Evolutionary conservation across 2,797 vertebrate species (phyloP).

Genomic region (Karalla daura): DNA sequence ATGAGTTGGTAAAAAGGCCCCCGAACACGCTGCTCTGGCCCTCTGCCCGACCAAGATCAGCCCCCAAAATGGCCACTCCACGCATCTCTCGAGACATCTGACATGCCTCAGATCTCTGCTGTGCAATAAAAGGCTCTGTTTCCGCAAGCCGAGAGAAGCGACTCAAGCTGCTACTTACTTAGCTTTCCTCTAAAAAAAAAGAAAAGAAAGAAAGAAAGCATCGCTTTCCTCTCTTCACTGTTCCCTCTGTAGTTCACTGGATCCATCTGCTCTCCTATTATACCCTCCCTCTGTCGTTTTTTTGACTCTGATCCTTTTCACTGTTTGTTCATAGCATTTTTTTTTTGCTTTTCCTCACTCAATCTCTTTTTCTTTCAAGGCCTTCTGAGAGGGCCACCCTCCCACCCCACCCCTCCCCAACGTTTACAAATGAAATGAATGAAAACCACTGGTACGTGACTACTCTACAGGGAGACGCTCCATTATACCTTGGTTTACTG

Average conservation of each 20-base stretch:
- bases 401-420: no score
- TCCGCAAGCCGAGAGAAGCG: conserved; percentile 48
- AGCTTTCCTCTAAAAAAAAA: conserved; percentile 20
- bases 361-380: conserved; percentile 59
- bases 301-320: conserved; percentile 60
- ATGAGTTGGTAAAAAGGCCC: conserved; percentile 47
- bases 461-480: conserved; percentile 68
- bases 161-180: conserved; percentile 55
- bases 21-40: conserved; percentile 22
- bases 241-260: conserved; percentile 34
- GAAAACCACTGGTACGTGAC: conserved; percentile 72
- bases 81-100: conserved; percentile 52
- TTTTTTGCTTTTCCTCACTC: conserved; percentile 43
- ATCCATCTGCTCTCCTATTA: conserved; percentile 53
- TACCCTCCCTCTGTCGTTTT: conserved; percentile 47
- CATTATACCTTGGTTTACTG: conserved; percentile 75
- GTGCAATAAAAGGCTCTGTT: conserved; percentile 60
- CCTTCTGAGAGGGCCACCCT: conserved; percentile 62
- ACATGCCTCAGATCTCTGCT: conserved; percentile 52
- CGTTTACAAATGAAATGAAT: conserved; percentile 77
- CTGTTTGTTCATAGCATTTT: conserved; percentile 57
- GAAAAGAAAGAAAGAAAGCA: no score
- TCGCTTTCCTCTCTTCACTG: conserved; percentile 13
- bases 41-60: conserved; percentile 51
- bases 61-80: conserved; percentile 51